Evolutionary conservation across 2,113 vertebrate genomes (phyloP).

Genomic region (Pholis gunnellus): DNA sequence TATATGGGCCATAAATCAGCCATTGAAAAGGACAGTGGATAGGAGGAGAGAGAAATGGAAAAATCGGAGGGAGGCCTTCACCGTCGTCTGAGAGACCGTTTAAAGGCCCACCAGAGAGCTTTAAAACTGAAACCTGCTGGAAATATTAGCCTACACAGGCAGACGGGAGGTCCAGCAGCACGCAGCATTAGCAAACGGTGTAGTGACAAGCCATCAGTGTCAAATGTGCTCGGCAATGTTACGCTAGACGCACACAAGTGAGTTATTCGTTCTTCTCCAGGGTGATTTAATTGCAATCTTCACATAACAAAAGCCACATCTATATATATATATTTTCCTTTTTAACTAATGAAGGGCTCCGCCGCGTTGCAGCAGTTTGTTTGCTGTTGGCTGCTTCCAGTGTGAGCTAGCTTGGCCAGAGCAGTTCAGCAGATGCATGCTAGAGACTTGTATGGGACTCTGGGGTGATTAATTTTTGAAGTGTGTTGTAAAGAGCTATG

Average conservation of each 20-base stretch:
- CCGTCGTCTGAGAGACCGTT: constrained; percentile 87
- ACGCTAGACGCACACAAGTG: constrained; percentile 46
- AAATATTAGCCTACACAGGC: constrained; percentile 86
- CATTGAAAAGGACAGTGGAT: constrained; percentile 88
- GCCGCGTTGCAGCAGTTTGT: constrained; percentile 31
- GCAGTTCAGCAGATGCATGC: constrained; percentile 71
- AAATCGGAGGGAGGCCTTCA: constrained; percentile 82
- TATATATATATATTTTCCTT: neutral
- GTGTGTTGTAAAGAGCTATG: constrained; percentile 80
- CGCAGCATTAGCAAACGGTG: constrained; percentile 71
- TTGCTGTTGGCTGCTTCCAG: constrained; percentile 32
- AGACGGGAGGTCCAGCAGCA: constrained; percentile 81
- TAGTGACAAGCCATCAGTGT: constrained; percentile 81
- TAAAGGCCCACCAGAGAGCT: constrained; percentile 89
- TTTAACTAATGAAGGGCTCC: constrained; percentile 38
- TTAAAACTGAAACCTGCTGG: constrained; percentile 88
- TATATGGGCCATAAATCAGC: constrained; percentile 89
- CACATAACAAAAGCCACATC: constrained; percentile 32
- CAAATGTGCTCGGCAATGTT: constrained; percentile 51
- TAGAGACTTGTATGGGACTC: constrained; percentile 72
- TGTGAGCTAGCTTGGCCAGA: constrained; percentile 52
- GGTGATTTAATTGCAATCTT: constrained; percentile 51
- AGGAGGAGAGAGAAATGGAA: constrained; percentile 85
- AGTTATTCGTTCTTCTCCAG: constrained; percentile 56
- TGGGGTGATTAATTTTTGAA: constrained; percentile 81